Evolutionary conservation across 2,797 vertebrate genomes (phyloP).

Genomic region (Mus minutoides): DNA sequence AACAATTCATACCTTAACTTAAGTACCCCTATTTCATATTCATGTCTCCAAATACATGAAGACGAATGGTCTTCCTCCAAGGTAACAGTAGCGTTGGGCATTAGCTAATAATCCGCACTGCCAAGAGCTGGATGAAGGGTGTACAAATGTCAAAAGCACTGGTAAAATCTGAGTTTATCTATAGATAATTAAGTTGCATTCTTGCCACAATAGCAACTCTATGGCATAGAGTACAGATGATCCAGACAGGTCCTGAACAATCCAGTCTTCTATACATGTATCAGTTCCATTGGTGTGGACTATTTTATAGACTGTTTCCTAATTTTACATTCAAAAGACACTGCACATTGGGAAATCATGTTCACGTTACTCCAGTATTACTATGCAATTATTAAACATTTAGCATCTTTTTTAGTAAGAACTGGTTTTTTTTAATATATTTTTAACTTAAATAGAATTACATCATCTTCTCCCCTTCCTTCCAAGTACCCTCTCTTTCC

Average conservation of each 20-base stretch:
- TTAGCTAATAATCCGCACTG: background rate
- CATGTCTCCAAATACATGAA: background rate
- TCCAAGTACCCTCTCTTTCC: background rate
- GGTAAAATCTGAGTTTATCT: slow-evolving; percentile 40
- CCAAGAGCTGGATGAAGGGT: slow-evolving; percentile 32
- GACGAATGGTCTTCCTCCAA: background rate
- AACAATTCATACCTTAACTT: background rate
- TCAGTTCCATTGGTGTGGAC: background rate
- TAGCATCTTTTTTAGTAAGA: background rate
- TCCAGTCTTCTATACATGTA: background rate
- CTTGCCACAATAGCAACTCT: slow-evolving; percentile 27
- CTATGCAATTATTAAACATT: slow-evolving; percentile 61
- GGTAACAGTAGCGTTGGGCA: background rate
- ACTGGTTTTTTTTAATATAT: background rate
- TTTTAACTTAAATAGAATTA: background rate
- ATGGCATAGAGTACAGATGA: slow-evolving; percentile 10
- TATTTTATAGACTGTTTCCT: slow-evolving; percentile 45
- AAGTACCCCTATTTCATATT: slow-evolving; percentile 9
- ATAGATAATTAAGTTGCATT: slow-evolving; percentile 49
- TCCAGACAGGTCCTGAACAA: background rate
- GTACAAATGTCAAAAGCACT: slow-evolving; percentile 22
- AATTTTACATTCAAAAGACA: slow-evolving; percentile 55
- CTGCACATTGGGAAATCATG: slow-evolving; percentile 53
- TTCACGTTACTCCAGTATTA: slow-evolving; percentile 46
- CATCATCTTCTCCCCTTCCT: background rate